These are phyloP conservation scores for Adineta ricciae DNA, from an alignment of 2,888 invertebrate species.

Conservation along the genomic window DNA sequence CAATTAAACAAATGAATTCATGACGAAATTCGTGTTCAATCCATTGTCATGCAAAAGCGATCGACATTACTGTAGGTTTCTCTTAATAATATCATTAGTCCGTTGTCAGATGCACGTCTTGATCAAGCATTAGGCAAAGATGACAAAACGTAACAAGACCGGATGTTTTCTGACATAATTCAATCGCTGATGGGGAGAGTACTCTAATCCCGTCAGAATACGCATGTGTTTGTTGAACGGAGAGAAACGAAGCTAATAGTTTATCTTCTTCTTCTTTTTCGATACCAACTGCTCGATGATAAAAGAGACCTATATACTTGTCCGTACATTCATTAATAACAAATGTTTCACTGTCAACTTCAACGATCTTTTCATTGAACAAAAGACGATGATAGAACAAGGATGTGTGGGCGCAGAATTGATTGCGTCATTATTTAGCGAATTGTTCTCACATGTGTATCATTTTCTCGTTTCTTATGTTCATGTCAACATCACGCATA, in stretches of 20 bases:
- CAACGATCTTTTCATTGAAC: too few relatives aligned
- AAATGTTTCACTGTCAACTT: too few relatives aligned
- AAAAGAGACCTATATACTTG: too few relatives aligned
- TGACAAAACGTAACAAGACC: background rate
- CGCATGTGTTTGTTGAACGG: background rate
- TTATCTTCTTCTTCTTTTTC: too few relatives aligned
- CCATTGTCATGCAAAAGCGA: background rate
- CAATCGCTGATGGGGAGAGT: background rate
- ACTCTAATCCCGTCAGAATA: background rate
- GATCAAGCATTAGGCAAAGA: too few relatives aligned
- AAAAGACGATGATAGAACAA: too few relatives aligned
- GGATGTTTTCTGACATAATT: background rate
- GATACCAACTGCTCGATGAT: too few relatives aligned
- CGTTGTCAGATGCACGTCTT: background rate
- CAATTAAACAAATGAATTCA: background rate
- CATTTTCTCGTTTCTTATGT: background rate
- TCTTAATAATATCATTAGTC: too few relatives aligned
- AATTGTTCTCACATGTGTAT: background rate
- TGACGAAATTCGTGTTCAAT: background rate
- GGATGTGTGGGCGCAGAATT: too few relatives aligned
- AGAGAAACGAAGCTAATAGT: background rate
- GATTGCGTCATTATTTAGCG: background rate
- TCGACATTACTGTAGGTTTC: too few relatives aligned
- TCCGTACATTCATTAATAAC: too few relatives aligned
- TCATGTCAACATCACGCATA: background rate